Evolutionary conservation across 2,113 vertebrate genomes (phyloP).

Genomic region (Pangasianodon gigas): DNA sequence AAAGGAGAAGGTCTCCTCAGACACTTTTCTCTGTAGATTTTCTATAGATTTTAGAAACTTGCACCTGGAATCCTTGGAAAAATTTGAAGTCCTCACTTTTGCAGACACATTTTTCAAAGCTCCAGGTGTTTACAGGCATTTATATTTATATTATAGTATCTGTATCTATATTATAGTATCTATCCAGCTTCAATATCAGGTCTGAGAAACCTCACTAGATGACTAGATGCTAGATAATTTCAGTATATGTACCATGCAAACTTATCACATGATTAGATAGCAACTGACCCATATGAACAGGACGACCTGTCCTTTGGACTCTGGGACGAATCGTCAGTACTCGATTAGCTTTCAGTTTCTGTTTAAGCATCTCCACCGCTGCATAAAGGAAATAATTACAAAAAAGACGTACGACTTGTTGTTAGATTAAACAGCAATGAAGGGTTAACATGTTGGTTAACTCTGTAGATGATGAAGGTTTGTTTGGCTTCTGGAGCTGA

Average conservation of each 20-base stretch:
- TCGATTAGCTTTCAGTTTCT: not conserved
- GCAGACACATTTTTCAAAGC: too few species aligned
- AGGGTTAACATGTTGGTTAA: not conserved
- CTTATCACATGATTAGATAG: not conserved
- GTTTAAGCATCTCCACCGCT: not conserved
- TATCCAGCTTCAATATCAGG: not conserved
- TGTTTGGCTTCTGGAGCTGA: too few species aligned
- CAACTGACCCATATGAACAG: not conserved
- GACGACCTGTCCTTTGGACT: not conserved
- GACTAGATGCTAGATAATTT: not conserved
- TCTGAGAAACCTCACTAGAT: not conserved
- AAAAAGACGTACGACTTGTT: not conserved
- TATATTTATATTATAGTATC: not conserved
- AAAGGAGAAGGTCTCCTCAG: too few species aligned
- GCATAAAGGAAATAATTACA: not conserved
- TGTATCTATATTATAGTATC: not conserved
- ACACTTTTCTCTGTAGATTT: too few species aligned
- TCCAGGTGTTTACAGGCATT: too few species aligned
- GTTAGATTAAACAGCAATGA: not conserved
- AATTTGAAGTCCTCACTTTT: too few species aligned
- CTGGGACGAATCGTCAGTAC: not conserved
- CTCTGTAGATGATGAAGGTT: not conserved
- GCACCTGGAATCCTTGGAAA: too few species aligned
- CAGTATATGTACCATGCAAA: not conserved
- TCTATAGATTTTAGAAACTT: too few species aligned